These are phyloP conservation scores for Tenodera sinensis DNA, from an alignment of 2,888 invertebrate genomes.

Conservation along the genomic window DNA sequence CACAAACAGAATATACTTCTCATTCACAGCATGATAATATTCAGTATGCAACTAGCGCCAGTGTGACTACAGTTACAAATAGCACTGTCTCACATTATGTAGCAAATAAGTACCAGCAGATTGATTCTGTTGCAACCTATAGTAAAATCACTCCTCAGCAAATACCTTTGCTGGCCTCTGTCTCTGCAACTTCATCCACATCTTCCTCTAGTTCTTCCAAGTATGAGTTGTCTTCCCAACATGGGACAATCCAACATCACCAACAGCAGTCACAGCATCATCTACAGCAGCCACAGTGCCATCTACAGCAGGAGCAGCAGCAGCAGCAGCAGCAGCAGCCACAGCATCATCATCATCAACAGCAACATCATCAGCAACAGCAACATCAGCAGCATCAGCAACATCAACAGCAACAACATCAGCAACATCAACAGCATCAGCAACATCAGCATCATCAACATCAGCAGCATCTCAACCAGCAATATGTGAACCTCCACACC, in stretches of 20 bases:
- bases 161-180: constrained; percentile 33
- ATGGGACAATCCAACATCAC: not conserved
- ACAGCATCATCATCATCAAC: no score
- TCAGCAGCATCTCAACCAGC: not conserved
- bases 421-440: not conserved
- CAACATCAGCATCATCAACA: not conserved
- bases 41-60: constrained; percentile 34
- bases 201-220: not conserved
- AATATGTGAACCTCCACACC: not conserved
- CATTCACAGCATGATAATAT: constrained; percentile 24
- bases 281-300: not conserved
- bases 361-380: no score
- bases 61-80: constrained; percentile 39
- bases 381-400: not conserved
- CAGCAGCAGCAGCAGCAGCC: not conserved
- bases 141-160: not conserved
- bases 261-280: constrained; percentile 10
- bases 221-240: not conserved
- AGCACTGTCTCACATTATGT: constrained; percentile 21
- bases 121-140: constrained; percentile 34
- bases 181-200: constrained; percentile 36
- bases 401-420: not conserved
- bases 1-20: constrained; percentile 38
- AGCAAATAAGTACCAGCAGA: constrained; percentile 5
- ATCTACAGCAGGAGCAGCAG: not conserved